These are phyloP conservation scores for Nothoprocta perdicaria DNA, from an alignment of 2,113 vertebrate species.

Conservation along the genomic window DNA sequence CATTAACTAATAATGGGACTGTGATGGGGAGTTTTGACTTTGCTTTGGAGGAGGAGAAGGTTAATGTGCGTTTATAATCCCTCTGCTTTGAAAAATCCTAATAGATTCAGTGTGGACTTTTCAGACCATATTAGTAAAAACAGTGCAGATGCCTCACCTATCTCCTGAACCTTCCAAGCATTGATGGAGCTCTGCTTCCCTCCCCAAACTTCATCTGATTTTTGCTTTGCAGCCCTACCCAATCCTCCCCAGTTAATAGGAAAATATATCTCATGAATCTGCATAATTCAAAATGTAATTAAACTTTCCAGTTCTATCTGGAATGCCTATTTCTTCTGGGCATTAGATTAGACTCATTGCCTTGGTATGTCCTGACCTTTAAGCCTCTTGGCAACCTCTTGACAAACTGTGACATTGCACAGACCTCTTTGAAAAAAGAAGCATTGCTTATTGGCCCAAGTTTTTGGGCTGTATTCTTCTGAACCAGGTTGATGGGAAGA, in stretches of 20 bases:
- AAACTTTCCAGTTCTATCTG: constrained; percentile 46
- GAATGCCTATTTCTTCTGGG: constrained; percentile 39
- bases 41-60: constrained; percentile 28
- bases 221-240: background rate
- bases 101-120: background rate
- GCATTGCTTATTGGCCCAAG: background rate
- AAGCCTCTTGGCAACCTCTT: background rate
- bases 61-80: background rate
- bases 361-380: constrained; percentile 29
- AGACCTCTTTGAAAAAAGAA: constrained; percentile 9
- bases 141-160: background rate
- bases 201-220: background rate
- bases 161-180: background rate
- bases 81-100: background rate
- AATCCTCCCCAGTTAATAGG: background rate
- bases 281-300: constrained; percentile 48
- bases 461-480: background rate
- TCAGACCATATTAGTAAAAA: background rate
- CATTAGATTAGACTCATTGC: constrained; percentile 35
- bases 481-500: background rate
- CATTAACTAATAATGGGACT: constrained; percentile 63
- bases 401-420: background rate
- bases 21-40: constrained; percentile 24
- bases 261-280: constrained; percentile 40
- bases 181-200: background rate